Evolutionary conservation across 2,888 invertebrate species (phyloP), one percentile per base, ranked within the genome.

Genomic region (Trypoxylon attenuatum): DNA sequence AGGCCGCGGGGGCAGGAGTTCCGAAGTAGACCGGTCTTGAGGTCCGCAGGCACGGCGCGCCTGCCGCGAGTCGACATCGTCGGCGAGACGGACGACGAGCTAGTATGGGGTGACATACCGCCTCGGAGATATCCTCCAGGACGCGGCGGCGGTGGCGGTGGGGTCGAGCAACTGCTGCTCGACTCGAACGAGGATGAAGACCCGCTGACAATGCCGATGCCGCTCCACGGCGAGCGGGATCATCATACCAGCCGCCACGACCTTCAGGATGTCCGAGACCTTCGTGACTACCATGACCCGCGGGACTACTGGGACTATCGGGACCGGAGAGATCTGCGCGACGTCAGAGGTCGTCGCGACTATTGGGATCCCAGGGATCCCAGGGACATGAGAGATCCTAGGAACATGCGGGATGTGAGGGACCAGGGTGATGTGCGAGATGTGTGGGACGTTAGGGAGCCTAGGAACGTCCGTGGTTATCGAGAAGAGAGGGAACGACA

Each of bases 11-110:
- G 80, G 75, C 76, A 77, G 80, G 80, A 77, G 78, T 77, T 77
- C 72, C 78, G 71, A 64, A 73, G 71, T 70, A 77, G 81, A 75
- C 78, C 81, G 72, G 79, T 83, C 80, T 84, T 86, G 86, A 86
- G 84, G 81, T 80, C 82, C 61, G 82, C 84, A 76, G 83, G 80
- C 73, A 80, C 79, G 71, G 76, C 74, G 71, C 81, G 82, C 62
- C 72, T 75, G 81, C 78, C 82, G 76, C 83, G 83, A 69, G 81
- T 89, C 89, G 90, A 90, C 88, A 89, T 89, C 89, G 88, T 88
- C 79, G 81, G 81, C 59, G 82, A 80, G 80, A 79, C 81, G 70
- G 82, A 77, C 75, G 84, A 83, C 71, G 84, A 82, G 69, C 80
- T 78, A 82, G 80, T 79, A 83, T 86, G 85, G 86, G 83, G 83